Evolutionary conservation across 2,797 vertebrate species (phyloP).

Genomic region (Semaprochilodus insignis): DNA sequence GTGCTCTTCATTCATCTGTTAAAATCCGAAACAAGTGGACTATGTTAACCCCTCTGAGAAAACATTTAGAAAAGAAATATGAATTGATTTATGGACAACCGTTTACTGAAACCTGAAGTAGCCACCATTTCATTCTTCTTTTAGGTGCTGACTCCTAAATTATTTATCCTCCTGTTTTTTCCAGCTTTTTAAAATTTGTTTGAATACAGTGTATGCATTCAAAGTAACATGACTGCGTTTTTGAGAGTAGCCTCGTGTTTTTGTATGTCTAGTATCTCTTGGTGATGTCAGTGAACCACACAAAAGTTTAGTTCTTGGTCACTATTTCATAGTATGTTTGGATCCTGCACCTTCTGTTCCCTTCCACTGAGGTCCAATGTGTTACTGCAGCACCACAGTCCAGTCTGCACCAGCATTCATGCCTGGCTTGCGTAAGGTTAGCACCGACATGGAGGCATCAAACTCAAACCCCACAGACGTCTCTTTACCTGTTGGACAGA

Average conservation of each 20-base stretch:
- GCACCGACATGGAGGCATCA: constrained; percentile 82
- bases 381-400: constrained; percentile 84
- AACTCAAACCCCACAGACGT: constrained; percentile 85
- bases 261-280: neutral
- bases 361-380: constrained; percentile 12
- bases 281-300: constrained; percentile 12
- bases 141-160: neutral
- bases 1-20: constrained; percentile 5
- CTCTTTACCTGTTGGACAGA: constrained; percentile 74
- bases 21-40: neutral
- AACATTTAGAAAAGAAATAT: neutral
- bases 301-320: constrained; percentile 22
- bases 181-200: neutral
- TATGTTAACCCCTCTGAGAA: constrained; percentile 11
- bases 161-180: neutral
- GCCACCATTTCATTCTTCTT: neutral
- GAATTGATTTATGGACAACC: neutral
- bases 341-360: constrained; percentile 23
- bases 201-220: constrained; percentile 7
- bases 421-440: constrained; percentile 88
- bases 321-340: neutral
- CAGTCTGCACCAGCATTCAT: constrained; percentile 85
- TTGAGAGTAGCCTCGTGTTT: constrained; percentile 19
- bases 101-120: constrained; percentile 19
- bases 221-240: neutral